Conservation (phyloP, 2,797 vertebrate genomes). For the Knipowitschia caucasica region DNA sequence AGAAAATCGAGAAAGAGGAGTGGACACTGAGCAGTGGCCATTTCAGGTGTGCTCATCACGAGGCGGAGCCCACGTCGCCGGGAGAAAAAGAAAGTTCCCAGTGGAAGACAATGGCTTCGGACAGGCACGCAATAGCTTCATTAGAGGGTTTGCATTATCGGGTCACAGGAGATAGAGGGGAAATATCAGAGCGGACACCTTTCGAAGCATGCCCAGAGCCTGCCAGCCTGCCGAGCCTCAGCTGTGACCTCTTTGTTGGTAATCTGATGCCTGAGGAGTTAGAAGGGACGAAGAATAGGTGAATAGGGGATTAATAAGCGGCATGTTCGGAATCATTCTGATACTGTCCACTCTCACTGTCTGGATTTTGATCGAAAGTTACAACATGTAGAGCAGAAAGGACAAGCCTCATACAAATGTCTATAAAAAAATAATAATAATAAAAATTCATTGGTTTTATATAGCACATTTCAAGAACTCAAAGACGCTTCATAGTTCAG, state of each 20-base stretch:
- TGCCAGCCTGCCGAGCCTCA: constrained; percentile 55
- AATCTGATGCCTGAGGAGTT: constrained; percentile 66
- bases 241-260: constrained; percentile 56
- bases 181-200: constrained; percentile 79
- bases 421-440: too few species aligned
- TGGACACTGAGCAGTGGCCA: constrained; percentile 62
- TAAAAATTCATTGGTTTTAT: too few species aligned
- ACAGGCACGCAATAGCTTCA: constrained; percentile 86
- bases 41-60: constrained; percentile 78
- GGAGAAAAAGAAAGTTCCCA: constrained; percentile 64
- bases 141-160: constrained; percentile 80
- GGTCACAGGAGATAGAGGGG: constrained; percentile 68
- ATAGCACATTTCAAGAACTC: too few species aligned
- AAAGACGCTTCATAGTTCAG: too few species aligned
- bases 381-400: constrained; percentile 35
- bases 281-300: constrained; percentile 52
- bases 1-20: constrained; percentile 16
- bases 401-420: constrained; percentile 14
- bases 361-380: constrained; percentile 36
- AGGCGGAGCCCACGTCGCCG: constrained; percentile 50
- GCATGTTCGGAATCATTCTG: constrained; percentile 24
- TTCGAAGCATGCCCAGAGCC: constrained; percentile 58
- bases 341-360: constrained; percentile 22
- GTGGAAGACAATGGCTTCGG: constrained; percentile 76
- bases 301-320: constrained; percentile 37